phyloP scores from a whole-genome alignment of 2,797 vertebrate genomes.

The Enteromius viviparus region DNA sequence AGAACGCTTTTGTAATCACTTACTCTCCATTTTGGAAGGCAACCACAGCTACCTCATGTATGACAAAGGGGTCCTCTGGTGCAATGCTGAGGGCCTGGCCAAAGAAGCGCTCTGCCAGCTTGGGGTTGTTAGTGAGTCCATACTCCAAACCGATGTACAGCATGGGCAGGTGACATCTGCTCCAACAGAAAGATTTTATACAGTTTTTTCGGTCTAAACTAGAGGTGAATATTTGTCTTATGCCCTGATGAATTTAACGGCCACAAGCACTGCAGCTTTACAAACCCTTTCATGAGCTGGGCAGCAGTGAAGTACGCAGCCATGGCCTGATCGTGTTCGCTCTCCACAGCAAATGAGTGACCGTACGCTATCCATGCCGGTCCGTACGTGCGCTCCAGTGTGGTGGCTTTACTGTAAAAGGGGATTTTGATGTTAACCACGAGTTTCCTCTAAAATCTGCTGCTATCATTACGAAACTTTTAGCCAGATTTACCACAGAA shows the following conservation, averaged over 20 bases:
- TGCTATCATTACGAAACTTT: neutral
- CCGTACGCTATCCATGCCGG: conserved; percentile 98
- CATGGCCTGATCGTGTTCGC: conserved; percentile 98
- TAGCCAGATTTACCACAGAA: conserved; percentile 19
- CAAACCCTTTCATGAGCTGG: conserved; percentile 98
- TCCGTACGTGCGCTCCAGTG: conserved; percentile 93
- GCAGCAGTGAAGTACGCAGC: conserved; percentile 98
- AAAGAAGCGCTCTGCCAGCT: conserved; percentile 96
- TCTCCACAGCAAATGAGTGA: conserved; percentile 97
- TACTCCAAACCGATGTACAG: conserved; percentile 98
- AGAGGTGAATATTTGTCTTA: neutral
- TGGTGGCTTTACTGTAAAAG: conserved; percentile 91
- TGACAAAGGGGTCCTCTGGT: conserved; percentile 97
- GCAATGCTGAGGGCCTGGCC: conserved; percentile 97
- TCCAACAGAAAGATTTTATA: conserved; percentile 18
- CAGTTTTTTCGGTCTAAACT: neutral
- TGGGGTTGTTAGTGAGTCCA: conserved; percentile 98
- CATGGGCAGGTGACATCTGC: conserved; percentile 96
- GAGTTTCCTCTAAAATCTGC: neutral
- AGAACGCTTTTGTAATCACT: conserved; percentile 66
- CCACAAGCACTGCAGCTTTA: conserved; percentile 18
- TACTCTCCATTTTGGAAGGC: conserved; percentile 99
- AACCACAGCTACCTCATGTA: conserved; percentile 97
- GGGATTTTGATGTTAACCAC: conserved; percentile 28
- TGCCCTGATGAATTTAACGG: no score